These are phyloP conservation scores for Oryctes rhinoceros DNA, from an alignment of 1,140 invertebrate genomes.

Conservation along the genomic window DNA sequence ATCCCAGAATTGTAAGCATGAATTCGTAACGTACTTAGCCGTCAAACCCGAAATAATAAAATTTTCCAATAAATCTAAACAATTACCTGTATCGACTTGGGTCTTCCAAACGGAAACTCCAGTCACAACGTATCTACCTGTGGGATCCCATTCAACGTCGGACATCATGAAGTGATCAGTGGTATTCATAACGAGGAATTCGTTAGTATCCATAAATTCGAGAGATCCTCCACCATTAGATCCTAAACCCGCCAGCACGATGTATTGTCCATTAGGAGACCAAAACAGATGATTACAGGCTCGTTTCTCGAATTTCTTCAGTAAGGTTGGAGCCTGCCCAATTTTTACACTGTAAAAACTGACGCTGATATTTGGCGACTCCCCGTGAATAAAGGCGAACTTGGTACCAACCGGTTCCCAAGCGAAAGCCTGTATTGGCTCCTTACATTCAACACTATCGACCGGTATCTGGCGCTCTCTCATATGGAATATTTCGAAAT, in stretches of 20 bases:
- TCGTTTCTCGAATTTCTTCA: slow-evolving; percentile 92
- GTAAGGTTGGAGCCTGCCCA: slow-evolving; percentile 83
- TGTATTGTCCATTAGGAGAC: slow-evolving; percentile 95
- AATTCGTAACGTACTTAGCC: too few relatives aligned
- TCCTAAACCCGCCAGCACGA: slow-evolving; percentile 86
- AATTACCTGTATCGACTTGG: slow-evolving; percentile 86
- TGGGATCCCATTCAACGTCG: slow-evolving; percentile 99
- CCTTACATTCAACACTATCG: slow-evolving; percentile 95
- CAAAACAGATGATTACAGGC: slow-evolving; percentile 95
- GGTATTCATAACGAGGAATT: slow-evolving; percentile 93
- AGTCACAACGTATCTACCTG: slow-evolving; percentile 95
- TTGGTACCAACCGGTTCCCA: slow-evolving; percentile 98
- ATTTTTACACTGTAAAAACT: slow-evolving; percentile 93
- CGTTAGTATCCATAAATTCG: slow-evolving; percentile 95
- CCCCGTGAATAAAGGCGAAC: slow-evolving; percentile 96
- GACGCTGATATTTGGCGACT: slow-evolving; percentile 86
- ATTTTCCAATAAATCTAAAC: too few relatives aligned
- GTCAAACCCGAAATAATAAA: too few relatives aligned
- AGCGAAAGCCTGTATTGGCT: slow-evolving; percentile 93
- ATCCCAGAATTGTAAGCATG: too few relatives aligned
- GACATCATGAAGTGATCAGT: slow-evolving; percentile 92
- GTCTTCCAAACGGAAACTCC: slow-evolving; percentile 95
- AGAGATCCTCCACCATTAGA: slow-evolving; percentile 86
- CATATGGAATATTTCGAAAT: slow-evolving; percentile 99
- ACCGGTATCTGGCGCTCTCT: slow-evolving; percentile 98